These are phyloP conservation scores for Mormyrus hasselquistii DNA, from an alignment of 2,797 vertebrate genomes.

Conservation along the genomic window DNA sequence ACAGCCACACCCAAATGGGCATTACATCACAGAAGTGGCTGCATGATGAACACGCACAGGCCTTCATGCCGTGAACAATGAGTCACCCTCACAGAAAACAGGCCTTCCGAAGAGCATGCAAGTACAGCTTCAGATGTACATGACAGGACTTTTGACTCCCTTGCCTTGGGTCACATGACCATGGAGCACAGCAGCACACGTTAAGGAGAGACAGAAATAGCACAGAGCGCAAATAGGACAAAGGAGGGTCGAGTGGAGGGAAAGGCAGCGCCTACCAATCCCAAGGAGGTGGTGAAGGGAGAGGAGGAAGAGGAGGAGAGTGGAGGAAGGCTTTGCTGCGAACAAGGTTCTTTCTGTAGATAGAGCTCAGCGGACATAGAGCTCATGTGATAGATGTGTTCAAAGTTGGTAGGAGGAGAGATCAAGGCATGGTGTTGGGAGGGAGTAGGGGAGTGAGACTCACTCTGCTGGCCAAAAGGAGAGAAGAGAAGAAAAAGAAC, in stretches of 20 bases:
- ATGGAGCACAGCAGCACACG: not conserved
- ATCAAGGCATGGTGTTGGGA: constrained; percentile 69
- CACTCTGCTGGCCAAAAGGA: constrained; percentile 59
- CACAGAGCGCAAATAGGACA: not conserved
- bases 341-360: constrained; percentile 75
- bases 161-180: not conserved
- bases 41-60: not conserved
- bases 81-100: not conserved
- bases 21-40: not conserved
- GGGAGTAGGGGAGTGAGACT: constrained; percentile 69
- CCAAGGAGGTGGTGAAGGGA: constrained; percentile 75
- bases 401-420: constrained; percentile 76
- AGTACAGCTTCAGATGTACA: not conserved
- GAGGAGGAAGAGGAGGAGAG: constrained; percentile 48
- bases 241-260: not conserved
- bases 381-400: constrained; percentile 78
- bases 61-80: not conserved
- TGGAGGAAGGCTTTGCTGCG: constrained; percentile 24
- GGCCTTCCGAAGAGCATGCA: not conserved
- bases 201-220: not conserved
- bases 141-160: not conserved
- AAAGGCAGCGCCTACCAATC: constrained; percentile 68
- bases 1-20: not conserved
- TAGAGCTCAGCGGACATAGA: constrained; percentile 68
- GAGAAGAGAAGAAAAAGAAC: not conserved